These are phyloP conservation scores for Drosophila bocqueti DNA, from an alignment of 1,140 invertebrate species.

Conservation along the genomic window DNA sequence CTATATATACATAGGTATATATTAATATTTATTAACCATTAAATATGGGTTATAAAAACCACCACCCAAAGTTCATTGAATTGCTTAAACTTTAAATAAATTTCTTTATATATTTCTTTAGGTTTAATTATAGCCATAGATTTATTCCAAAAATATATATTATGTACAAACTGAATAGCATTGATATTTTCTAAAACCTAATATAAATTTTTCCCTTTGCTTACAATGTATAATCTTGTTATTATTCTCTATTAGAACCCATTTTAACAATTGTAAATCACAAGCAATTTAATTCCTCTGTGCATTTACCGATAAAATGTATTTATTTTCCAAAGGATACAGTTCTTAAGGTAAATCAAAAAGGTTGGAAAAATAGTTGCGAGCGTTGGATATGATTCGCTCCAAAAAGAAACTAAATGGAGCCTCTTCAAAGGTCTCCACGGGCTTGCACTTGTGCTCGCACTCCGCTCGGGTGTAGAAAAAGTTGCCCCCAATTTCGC, in stretches of 20 bases:
- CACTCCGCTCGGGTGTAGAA: conserved; percentile 1
- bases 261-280: neutral
- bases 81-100: neutral
- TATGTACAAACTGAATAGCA: neutral
- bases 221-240: neutral
- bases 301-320: neutral
- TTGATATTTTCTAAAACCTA: neutral
- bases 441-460: neutral
- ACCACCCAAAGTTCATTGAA: neutral
- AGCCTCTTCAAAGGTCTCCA: neutral
- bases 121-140: neutral
- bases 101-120: neutral
- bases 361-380: neutral
- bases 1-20: too few species aligned
- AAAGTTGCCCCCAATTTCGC: neutral
- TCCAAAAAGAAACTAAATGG: conserved; percentile 1
- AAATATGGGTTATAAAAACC: neutral
- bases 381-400: neutral
- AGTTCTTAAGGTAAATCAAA: conserved; percentile 11
- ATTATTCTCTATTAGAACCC: too few species aligned
- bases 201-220: too few species aligned
- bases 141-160: neutral
- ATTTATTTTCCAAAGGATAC: conserved; percentile 10
- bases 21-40: neutral
- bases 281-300: neutral